Percentiles rank a stretch among this genome's conserved stretches.
phyloP scores from a whole-genome alignment of 2,888 invertebrate genomes.

The Agrochola circellaris region DNA sequence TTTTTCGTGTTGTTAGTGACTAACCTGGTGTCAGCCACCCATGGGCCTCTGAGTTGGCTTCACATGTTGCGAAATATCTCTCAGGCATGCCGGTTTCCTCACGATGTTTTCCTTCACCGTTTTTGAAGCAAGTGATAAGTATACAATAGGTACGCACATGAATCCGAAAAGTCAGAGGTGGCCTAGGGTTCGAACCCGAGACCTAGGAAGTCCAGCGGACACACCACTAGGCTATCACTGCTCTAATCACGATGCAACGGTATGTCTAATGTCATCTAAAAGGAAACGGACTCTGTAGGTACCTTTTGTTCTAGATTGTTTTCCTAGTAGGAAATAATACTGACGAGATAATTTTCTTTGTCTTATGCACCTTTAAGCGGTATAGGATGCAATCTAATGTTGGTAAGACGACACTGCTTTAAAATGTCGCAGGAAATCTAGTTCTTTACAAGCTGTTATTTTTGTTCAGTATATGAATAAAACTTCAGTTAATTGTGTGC shows the following conservation, averaged over 20 bases:
- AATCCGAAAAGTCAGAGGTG: too few species aligned
- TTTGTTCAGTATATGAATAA: constrained; percentile 9
- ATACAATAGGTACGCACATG: too few species aligned
- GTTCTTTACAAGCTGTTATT: neutral
- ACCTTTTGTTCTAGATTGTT: neutral
- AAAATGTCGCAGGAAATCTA: neutral
- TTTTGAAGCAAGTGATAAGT: too few species aligned
- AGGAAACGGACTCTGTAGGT: neutral
- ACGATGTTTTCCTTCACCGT: too few species aligned
- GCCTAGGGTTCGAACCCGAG: too few species aligned
- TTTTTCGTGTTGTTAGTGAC: too few species aligned
- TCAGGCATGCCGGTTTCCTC: too few species aligned
- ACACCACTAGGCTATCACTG: too few species aligned
- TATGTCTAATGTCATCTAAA: neutral
- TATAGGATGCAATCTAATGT: neutral
- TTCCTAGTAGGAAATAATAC: neutral
- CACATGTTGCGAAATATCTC: too few species aligned
- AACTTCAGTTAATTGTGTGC: constrained; percentile 27
- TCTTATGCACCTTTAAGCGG: neutral
- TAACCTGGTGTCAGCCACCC: too few species aligned
- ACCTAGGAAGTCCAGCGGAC: too few species aligned
- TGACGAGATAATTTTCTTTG: neutral
- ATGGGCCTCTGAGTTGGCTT: too few species aligned
- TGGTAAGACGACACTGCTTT: neutral
- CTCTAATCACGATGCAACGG: neutral